Percentiles rank a stretch among this genome's conserved stretches.
Conservation (phyloP, 2,888 invertebrate species). For the Serripes groenlandicus region DNA sequence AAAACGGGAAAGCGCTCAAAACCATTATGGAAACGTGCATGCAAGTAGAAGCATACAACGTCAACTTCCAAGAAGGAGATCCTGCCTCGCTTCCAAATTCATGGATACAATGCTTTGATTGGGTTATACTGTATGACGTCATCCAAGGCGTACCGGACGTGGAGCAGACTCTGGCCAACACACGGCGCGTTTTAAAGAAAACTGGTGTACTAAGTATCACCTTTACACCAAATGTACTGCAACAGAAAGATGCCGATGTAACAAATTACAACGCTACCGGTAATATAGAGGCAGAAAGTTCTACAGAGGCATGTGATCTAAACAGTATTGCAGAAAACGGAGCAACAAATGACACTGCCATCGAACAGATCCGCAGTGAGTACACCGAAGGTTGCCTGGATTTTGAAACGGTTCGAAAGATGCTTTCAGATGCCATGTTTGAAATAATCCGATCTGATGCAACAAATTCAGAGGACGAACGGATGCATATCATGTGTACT, state of each 20-base stretch:
- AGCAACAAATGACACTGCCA: not conserved
- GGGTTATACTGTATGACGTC: constrained; percentile 20
- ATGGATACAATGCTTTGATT: constrained; percentile 18
- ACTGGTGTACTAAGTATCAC: constrained; percentile 14
- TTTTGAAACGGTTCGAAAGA: constrained; percentile 1
- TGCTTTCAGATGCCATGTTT: constrained; percentile 7
- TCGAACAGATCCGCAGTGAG: not conserved
- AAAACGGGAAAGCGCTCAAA: not conserved
- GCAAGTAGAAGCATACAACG: not conserved
- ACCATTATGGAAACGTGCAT: constrained; percentile 13
- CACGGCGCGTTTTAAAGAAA: not conserved
- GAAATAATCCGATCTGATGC: not conserved
- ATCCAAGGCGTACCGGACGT: not conserved
- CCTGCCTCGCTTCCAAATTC: constrained; percentile 6
- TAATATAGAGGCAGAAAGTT: not conserved
- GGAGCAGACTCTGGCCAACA: not conserved
- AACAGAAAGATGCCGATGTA: not conserved
- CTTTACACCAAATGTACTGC: not conserved
- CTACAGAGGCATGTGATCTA: not conserved
- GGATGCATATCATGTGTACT: constrained; percentile 8
- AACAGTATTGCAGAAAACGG: not conserved
- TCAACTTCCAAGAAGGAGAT: constrained; percentile 21
- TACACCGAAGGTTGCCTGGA: not conserved
- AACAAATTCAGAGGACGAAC: not conserved
- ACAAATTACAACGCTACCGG: not conserved